Base-by-base conservation (phyloP, 1,140 invertebrate species). In the Lithobius niger region DNA sequence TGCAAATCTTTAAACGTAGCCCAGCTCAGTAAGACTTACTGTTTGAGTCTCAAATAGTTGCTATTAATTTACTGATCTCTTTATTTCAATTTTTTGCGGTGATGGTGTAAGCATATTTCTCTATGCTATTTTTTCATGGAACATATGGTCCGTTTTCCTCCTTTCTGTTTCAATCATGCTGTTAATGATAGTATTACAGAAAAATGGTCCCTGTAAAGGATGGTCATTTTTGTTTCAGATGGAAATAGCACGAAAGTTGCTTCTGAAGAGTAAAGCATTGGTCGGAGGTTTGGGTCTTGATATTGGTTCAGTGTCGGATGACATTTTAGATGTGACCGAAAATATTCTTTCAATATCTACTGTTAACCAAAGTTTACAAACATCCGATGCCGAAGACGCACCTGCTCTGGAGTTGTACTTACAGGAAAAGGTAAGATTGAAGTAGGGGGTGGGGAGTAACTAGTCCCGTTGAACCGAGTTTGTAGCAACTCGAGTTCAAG, bases 321-420 rank as follows among this genome's bases (percentile, higher is more conserved):
- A 66, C 10, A 28, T 60, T 24, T 15, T 49, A 1, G 62, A 65
- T 28, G 57, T 63, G 13, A 62, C 62, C 18, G 61, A 64, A 18
- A 59, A 65, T 42, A 56, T 61, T 16, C 36, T 67, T 2, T 61
- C 62, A 1, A 57, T 69, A 2, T 61, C 62, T 6, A 62, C 62
- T 1, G 65, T 69, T 13, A 64, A 59, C 28, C 59, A 64, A 15
- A 60, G 57, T 21, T 57, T 70, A 16, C 44, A 66, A 15, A 59
- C 65, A 0, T 64, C 68, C 13, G 49, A 49, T 44, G 59, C 62
- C 1, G 59, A 67, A 6, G 65, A 62, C 15, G 67, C 66, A 56
- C 47, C 53, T 19, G 63, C 67, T 15, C 52, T 71, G 36, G 68
- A 69, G 36, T 56, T 61, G 40, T 71, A 65, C 58, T 60, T 71